phyloP scores from a whole-genome alignment of 2,113 vertebrate species.

The Ploceus nigricollis region DNA sequence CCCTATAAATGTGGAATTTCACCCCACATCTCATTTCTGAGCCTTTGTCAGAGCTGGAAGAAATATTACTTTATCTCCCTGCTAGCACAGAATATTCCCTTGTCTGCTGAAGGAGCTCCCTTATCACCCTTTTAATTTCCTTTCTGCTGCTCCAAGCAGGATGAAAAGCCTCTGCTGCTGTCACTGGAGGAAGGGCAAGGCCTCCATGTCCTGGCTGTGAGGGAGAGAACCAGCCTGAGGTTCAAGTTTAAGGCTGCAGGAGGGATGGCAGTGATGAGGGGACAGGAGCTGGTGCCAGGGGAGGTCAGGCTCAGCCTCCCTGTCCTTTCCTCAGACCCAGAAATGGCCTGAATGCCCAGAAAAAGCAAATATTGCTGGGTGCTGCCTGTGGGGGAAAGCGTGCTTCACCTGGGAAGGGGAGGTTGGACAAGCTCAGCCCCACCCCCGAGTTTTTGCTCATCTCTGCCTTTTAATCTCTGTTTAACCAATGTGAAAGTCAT shows the following conservation, averaged over 20 bases:
- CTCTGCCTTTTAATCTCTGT: background rate
- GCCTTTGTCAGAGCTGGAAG: background rate
- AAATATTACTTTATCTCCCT: background rate
- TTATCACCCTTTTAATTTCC: constrained; percentile 65
- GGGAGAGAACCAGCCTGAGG: background rate
- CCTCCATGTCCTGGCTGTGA: background rate
- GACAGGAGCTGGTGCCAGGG: background rate
- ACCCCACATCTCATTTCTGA: background rate
- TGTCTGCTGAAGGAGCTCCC: background rate
- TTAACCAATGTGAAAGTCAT: fast-evolving
- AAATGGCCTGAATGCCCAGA: background rate
- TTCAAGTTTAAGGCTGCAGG: background rate
- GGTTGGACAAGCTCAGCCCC: background rate
- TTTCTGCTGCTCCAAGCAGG: background rate
- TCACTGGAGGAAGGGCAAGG: background rate
- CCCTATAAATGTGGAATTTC: background rate
- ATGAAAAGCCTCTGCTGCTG: background rate
- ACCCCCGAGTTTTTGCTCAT: fast-evolving
- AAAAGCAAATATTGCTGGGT: background rate
- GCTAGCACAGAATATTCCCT: background rate
- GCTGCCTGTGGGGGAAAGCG: fast-evolving
- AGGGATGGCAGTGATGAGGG: background rate
- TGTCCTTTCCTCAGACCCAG: background rate
- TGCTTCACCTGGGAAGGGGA: too few relatives aligned
- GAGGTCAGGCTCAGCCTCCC: background rate